Conservation (phyloP, 2,797 vertebrate species). For the Buceros bicornis region DNA sequence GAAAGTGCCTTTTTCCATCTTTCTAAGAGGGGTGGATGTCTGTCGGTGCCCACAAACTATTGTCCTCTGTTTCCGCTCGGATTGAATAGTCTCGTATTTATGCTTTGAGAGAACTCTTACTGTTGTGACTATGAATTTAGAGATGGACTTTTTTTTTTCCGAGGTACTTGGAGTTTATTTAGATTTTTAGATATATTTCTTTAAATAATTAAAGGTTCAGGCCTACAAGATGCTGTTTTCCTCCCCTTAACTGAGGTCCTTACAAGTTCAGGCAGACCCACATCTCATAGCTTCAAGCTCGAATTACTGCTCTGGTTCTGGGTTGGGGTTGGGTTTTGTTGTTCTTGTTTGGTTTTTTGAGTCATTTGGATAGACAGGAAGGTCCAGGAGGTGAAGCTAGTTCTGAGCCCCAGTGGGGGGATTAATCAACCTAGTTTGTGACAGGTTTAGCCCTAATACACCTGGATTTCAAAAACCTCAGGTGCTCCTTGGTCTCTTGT, state of each 20-base stretch:
- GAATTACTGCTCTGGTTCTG: neutral
- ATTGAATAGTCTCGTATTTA: neutral
- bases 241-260: neutral
- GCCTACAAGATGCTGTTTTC: neutral
- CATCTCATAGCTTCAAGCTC: neutral
- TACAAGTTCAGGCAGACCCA: neutral
- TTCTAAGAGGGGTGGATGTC: neutral
- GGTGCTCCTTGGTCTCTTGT: neutral
- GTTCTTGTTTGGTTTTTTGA: neutral
- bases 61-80: neutral
- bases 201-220: neutral
- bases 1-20: neutral
- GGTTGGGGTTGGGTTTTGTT: no score
- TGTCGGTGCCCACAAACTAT: rapidly evolving
- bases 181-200: neutral
- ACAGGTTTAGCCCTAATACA: neutral
- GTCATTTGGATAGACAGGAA: neutral
- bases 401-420: neutral
- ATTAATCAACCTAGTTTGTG: neutral
- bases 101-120: neutral
- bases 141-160: neutral
- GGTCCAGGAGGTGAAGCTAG: neutral
- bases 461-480: neutral
- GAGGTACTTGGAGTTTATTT: neutral
- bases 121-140: neutral